Evolutionary conservation across 2,797 vertebrate species (phyloP).

Genomic region (Artibeus lituratus): DNA sequence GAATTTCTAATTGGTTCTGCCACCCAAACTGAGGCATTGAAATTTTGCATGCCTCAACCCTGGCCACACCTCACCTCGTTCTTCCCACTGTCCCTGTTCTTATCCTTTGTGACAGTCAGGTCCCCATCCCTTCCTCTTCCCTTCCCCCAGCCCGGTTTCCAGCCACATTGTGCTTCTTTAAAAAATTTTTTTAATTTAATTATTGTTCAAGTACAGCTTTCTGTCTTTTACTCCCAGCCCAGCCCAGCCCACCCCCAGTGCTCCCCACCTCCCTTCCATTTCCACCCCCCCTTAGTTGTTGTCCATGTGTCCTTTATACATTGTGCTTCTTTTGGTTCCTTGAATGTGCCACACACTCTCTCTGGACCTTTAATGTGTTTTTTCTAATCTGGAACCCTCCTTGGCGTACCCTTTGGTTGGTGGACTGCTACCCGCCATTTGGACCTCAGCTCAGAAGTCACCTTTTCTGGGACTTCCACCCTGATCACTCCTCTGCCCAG

Average conservation of each 20-base stretch:
- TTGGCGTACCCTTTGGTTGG: neutral
- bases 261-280: no score
- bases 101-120: no score
- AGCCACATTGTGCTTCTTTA: neutral
- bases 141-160: neutral
- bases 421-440: neutral
- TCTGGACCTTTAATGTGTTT: neutral
- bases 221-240: no score
- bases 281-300: no score
- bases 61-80: neutral
- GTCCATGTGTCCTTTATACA: no score
- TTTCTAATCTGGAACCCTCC: neutral
- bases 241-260: no score
- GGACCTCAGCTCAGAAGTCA: neutral
- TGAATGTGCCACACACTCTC: neutral
- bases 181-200: no score
- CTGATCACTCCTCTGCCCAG: neutral
- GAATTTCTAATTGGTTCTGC: neutral
- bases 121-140: neutral
- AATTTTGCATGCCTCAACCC: neutral
- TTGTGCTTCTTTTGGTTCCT: neutral
- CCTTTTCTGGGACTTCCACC: neutral
- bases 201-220: no score
- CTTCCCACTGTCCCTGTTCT: neutral
- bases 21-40: neutral